A percentile compares a stretch with the other conserved stretches of the same genome.
Conservation (phyloP, 1,140 invertebrate genomes). For the Sminthurides bifidus region DNA sequence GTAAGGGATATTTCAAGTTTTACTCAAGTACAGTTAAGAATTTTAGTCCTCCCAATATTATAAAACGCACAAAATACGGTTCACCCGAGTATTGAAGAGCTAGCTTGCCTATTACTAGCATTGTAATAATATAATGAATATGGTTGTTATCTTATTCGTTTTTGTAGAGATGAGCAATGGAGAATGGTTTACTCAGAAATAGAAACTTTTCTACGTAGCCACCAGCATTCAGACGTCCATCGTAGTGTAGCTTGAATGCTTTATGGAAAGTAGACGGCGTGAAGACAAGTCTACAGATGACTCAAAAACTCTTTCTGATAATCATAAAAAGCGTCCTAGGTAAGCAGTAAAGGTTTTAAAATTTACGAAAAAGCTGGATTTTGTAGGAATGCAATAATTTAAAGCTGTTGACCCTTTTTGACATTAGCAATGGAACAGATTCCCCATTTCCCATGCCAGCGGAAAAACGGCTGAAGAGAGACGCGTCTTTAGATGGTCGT, state of each 20-base stretch:
- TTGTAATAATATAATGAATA: neutral
- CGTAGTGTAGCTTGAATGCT: slow-evolving; percentile 65
- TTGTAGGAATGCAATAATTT: neutral
- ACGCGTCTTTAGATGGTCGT: slow-evolving; percentile 14
- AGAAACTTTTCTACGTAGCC: slow-evolving; percentile 66
- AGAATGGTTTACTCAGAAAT: slow-evolving; percentile 77
- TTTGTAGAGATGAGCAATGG: slow-evolving; percentile 72
- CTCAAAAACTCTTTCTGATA: neutral
- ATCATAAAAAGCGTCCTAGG: slow-evolving; percentile 16
- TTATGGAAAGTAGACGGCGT: slow-evolving; percentile 63
- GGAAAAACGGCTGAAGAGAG: slow-evolving; percentile 43
- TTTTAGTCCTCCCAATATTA: neutral
- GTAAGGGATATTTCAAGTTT: slow-evolving; percentile 26
- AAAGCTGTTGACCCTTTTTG: neutral
- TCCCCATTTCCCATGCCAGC: slow-evolving; percentile 67
- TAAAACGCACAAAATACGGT: neutral
- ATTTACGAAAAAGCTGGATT: neutral
- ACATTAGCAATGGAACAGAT: slow-evolving; percentile 38
- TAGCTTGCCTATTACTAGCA: neutral
- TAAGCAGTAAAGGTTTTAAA: neutral
- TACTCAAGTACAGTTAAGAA: neutral
- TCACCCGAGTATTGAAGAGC: too few relatives aligned
- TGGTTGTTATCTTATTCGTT: neutral
- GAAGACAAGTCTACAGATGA: slow-evolving; percentile 36
- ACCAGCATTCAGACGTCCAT: slow-evolving; percentile 58